Base-by-base conservation (phyloP, 2,797 vertebrate species). In the Babyrousa celebensis region DNA sequence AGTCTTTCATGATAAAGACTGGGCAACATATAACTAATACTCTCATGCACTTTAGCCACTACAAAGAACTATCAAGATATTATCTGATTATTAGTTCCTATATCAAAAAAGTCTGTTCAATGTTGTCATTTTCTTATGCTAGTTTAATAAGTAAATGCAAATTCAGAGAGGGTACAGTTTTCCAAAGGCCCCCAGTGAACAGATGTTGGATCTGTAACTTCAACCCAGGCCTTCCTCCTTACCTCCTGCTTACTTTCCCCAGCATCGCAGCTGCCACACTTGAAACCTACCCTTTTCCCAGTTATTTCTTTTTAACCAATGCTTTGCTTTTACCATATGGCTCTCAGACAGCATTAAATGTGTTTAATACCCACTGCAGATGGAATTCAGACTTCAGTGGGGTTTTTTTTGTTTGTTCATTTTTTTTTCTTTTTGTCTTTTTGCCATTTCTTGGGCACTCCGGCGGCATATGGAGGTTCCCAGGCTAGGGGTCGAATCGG, bases 371-470 rank as follows among this genome's bases (percentile, higher is more conserved):
- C 7, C 56, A 54, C 80, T 84, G 25, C 29, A 96, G 48, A 52
- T 94, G 54, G 43, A 71, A 93, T 80, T 89, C n/a, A 87, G n/a
- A 52, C 14, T 27, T 75, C 70, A 94, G 67, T 89, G 80, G 36
- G 36, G 36, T 36, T 36, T 36, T 36, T 36, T 36, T 36, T 36
- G 36, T 36, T 36, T 36, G 36, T 36, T 36, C 36, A 36, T 36
- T 36, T 36, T 36, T 36, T 36, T 36, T 36, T 36, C 4, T 36
- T 36, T 36, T 36, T 36, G 36, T 36, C 36, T 36, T 36, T 36
- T 36, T 36, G 36, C 36, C 36, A 36, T 36, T 36, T 36, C 36
- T 36, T 36, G 36, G 36, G 36, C 36, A 36, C 36, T 36, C 36
- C 36, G 4, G 36, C 36, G 36, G 36, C 36, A 36, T 36, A 36